Evolutionary conservation across 53 echinoderm and acorn worm genomes (phyloP).

Genomic region (Henricia sp.): DNA sequence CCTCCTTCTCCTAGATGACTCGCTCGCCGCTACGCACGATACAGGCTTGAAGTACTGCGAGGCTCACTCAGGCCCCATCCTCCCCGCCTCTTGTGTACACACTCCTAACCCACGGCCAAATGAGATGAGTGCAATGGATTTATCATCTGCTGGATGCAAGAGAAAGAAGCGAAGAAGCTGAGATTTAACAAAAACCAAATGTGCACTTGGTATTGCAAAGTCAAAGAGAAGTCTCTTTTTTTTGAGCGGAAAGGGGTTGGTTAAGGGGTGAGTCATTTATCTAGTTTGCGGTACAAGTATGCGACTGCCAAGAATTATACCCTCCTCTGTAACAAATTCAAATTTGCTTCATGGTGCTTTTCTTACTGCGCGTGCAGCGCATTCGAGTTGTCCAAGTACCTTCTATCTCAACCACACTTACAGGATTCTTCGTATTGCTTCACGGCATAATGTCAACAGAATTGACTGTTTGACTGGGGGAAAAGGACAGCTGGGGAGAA

Average conservation of each 20-base stretch:
- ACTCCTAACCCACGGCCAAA: conserved; percentile 55
- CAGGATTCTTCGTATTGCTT: background rate
- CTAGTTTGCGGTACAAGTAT: background rate
- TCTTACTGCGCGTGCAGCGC: conserved; percentile 38
- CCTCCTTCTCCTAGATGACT: conserved; percentile 21
- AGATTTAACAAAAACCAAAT: background rate
- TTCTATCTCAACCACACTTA: background rate
- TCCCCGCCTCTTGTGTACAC: conserved; percentile 36
- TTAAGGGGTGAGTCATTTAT: conserved; percentile 56
- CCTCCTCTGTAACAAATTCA: conserved; percentile 35
- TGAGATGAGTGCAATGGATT: conserved; percentile 33
- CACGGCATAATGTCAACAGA: conserved; percentile 33
- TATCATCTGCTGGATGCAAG: conserved; percentile 18
- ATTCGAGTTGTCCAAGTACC: background rate
- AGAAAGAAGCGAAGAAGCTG: background rate
- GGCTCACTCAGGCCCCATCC: conserved; percentile 16
- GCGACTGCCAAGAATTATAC: conserved; percentile 53
- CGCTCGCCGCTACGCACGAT: conserved; percentile 48
- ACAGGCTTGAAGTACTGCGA: conserved; percentile 36
- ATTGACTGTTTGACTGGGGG: background rate
- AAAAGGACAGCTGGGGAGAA: background rate
- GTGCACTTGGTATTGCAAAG: conserved; percentile 6
- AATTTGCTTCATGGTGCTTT: conserved; percentile 58
- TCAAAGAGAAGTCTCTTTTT: conserved; percentile 18
- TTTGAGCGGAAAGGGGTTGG: conserved; percentile 1